Evolutionary conservation across 2,888 invertebrate genomes (phyloP), one percentile per base, ranked within the genome.

Genomic region (Aporophyla lueneburgensis): DNA sequence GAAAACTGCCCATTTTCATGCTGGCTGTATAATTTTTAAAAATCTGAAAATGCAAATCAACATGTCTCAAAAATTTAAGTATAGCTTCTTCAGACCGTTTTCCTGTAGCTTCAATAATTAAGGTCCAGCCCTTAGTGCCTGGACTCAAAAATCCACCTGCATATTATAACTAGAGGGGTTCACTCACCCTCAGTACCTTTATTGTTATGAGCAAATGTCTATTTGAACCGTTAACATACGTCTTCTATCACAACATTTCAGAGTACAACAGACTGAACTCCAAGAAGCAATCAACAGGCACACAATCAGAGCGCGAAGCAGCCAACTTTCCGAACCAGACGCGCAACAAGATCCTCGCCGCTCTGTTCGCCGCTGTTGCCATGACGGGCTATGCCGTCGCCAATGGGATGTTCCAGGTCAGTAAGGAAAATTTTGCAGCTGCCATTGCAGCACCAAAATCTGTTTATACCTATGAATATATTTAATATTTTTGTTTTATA

Each of bases 361-460:
- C 97, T 0, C 51, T 98, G 58, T 97, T 98, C 84, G 98, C 98
- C 0, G 93, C 97, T 1, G 87, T 97, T n/a, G 97, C 98, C 16
- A 98, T 98, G 98, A 95, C 97, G 0, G 97, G 97, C 7, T 98
- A 97, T 90, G 98, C 98, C 0, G 94, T 97, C 33, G 97, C 97
- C 80, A 97, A 97, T 76, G 98, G 98, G 81, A 97, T 98, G 93
- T 96, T 98, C 87, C 96, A 97, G 96, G 97, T 97, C 88, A 94
- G 93, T 90, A 16, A 58, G n/a, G 54, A 58, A n/a, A 43, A 43
- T 9, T 21, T 54, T 9, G 5, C 27, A 27, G 19, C 43, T 1
- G 16, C 43, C 27, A 40, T 63, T 27, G 7, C 54, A 9, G n/a
- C 24, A 24, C 46, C 53, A 2, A 67, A 80, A 1, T 27, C 14